Conservation (phyloP, 35 echinoderm and acorn worm species). For the Patiria miniata region DNA sequence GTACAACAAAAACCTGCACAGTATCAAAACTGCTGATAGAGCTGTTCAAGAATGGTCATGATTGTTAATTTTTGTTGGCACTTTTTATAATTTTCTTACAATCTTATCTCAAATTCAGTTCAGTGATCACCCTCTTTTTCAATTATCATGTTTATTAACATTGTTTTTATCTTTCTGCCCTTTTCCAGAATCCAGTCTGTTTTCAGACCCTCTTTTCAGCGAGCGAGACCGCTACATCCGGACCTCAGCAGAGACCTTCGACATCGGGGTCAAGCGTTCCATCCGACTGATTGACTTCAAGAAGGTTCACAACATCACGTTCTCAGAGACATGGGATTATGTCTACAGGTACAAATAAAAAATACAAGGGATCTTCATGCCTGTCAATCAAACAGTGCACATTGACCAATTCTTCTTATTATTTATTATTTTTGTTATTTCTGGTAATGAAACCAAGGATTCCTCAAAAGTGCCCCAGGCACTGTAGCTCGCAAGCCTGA, state of each 20-base stretch:
- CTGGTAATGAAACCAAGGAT: too few relatives aligned
- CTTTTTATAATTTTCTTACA: too few relatives aligned
- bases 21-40: too few relatives aligned
- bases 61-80: too few relatives aligned
- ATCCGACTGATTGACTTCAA: constrained; percentile 36
- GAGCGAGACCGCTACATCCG: constrained; percentile 42
- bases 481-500: too few relatives aligned
- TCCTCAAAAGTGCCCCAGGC: too few relatives aligned
- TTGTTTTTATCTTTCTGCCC: background rate
- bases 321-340: constrained; percentile 19
- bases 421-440: background rate
- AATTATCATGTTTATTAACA: background rate
- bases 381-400: too few relatives aligned
- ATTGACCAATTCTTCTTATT: background rate
- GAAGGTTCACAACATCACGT: constrained; percentile 52
- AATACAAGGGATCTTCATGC: background rate
- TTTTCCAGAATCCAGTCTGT: constrained; percentile 47
- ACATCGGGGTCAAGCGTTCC: constrained; percentile 38
- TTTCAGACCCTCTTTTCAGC: constrained; percentile 53
- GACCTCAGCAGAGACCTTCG: constrained; percentile 37
- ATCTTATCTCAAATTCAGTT: background rate
- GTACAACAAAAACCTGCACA: too few relatives aligned
- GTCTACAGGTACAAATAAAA: background rate
- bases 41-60: too few relatives aligned
- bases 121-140: background rate